A percentile compares a stretch with the other conserved stretches of the same genome.
These are phyloP conservation scores for Xyrauchen texanus DNA, from an alignment of 2,113 vertebrate species.

Conservation along the genomic window DNA sequence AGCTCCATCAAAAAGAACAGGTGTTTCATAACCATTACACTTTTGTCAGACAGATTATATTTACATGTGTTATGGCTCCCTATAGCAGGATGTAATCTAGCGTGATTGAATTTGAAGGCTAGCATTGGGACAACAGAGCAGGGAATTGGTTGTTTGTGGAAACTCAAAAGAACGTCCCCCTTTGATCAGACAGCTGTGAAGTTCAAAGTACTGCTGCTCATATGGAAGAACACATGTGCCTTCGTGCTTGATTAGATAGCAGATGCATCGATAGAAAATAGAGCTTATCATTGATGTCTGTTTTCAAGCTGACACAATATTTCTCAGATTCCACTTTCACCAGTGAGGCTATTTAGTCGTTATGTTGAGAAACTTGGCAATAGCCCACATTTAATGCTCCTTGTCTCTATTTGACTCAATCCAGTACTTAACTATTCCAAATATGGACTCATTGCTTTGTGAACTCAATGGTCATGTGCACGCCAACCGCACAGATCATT, in stretches of 20 bases:
- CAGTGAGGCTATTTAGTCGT: too few relatives aligned
- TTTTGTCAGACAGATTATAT: constrained; percentile 46
- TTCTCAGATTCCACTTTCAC: not conserved
- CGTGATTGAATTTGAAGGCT: constrained; percentile 40
- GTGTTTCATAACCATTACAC: constrained; percentile 32
- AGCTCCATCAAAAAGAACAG: constrained; percentile 30
- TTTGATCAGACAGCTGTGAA: constrained; percentile 63
- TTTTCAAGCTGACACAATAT: not conserved
- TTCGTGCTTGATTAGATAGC: constrained; percentile 42
- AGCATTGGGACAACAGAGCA: constrained; percentile 36
- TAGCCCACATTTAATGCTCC: too few relatives aligned
- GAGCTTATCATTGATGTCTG: constrained; percentile 17
- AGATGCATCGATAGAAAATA: constrained; percentile 34
- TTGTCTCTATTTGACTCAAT: too few relatives aligned
- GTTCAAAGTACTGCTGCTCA: constrained; percentile 54
- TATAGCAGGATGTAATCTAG: constrained; percentile 33
- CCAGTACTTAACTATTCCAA: constrained; percentile 46
- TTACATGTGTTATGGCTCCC: constrained; percentile 46
- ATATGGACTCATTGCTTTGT: constrained; percentile 44
- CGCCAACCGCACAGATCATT: too few relatives aligned
- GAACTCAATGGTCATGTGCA: not conserved
- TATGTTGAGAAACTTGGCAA: too few relatives aligned
- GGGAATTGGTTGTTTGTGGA: constrained; percentile 46
- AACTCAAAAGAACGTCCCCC: constrained; percentile 49
- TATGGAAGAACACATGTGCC: constrained; percentile 43